phyloP scores from a whole-genome alignment of 2,113 vertebrate genomes.

The cat (Felis catus) region DNA sequence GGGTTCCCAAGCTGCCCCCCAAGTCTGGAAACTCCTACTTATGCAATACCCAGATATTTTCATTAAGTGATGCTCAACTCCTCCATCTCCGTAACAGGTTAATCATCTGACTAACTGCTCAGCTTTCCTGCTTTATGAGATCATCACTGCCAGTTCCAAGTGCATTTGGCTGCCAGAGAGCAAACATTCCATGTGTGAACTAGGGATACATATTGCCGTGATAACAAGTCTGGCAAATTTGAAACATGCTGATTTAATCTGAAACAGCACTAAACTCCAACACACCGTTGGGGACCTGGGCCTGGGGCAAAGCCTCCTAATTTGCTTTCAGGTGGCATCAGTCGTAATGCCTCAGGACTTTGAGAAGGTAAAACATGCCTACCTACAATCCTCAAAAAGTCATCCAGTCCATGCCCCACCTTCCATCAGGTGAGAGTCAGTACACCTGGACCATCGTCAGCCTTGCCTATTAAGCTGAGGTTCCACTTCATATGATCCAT shows the following conservation, averaged over 20 bases:
- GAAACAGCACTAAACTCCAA: background rate
- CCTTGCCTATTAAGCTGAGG: background rate
- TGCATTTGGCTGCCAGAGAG: conserved; percentile 54
- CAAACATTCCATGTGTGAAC: conserved; percentile 56
- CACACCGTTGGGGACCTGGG: background rate
- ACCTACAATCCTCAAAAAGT: background rate
- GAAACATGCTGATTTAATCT: conserved; percentile 31
- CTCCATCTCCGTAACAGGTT: conserved; percentile 21
- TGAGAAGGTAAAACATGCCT: background rate
- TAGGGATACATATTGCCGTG: background rate
- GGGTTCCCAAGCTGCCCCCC: background rate
- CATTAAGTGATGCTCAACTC: background rate
- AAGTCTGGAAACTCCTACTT: background rate
- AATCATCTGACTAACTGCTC: conserved; percentile 71
- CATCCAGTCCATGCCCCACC: background rate
- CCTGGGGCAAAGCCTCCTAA: background rate
- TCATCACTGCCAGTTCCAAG: conserved; percentile 64
- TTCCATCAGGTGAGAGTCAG: background rate
- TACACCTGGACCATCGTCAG: background rate
- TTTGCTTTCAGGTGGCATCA: background rate
- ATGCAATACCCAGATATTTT: conserved; percentile 39
- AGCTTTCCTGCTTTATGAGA: conserved; percentile 61
- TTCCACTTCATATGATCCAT: background rate
- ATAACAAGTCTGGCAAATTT: conserved; percentile 14
- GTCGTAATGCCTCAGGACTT: background rate